Conservation (phyloP, 1,140 invertebrate species). For the Drosophila subpulchrella region DNA sequence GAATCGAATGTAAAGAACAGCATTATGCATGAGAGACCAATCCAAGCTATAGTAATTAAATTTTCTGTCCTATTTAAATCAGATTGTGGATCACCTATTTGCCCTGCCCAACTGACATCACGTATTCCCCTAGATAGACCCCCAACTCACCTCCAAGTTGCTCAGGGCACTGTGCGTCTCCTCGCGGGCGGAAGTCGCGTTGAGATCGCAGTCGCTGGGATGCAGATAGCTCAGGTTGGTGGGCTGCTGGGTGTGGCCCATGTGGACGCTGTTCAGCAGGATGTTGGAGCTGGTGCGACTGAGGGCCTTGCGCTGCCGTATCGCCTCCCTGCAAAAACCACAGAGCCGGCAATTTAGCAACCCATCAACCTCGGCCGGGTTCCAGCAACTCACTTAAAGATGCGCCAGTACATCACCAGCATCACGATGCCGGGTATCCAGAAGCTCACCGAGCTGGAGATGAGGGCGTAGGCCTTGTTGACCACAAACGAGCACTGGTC, state of each 20-base stretch:
- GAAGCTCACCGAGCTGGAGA: slow-evolving; percentile 96
- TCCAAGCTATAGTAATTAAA: too few species aligned
- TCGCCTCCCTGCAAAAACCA: slow-evolving; percentile 89
- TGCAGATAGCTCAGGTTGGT: slow-evolving; percentile 87
- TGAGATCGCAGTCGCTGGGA: slow-evolving; percentile 87
- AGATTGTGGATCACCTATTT: too few species aligned
- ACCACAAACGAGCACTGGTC: slow-evolving; percentile 94
- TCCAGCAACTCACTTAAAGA: slow-evolving; percentile 89
- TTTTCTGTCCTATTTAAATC: too few species aligned
- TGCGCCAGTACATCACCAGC: slow-evolving; percentile 95
- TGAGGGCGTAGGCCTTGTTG: slow-evolving; percentile 94
- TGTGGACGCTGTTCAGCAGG: slow-evolving; percentile 92
- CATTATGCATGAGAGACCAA: too few species aligned
- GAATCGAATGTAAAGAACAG: too few species aligned
- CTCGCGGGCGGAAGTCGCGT: slow-evolving; percentile 81
- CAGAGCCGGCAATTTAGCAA: slow-evolving; percentile 27
- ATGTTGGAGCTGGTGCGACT: slow-evolving; percentile 93
- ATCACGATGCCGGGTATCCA: slow-evolving; percentile 98
- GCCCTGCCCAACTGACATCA: not conserved
- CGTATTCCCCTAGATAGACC: not conserved
- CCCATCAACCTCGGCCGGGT: not conserved
- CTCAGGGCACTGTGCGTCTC: slow-evolving; percentile 86
- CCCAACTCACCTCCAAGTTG: slow-evolving; percentile 80
- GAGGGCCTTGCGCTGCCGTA: slow-evolving; percentile 93
- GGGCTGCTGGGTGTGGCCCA: slow-evolving; percentile 89